phyloP scores from a whole-genome alignment of 2,888 invertebrate species.

The Phyllotreta cruciferae region DNA sequence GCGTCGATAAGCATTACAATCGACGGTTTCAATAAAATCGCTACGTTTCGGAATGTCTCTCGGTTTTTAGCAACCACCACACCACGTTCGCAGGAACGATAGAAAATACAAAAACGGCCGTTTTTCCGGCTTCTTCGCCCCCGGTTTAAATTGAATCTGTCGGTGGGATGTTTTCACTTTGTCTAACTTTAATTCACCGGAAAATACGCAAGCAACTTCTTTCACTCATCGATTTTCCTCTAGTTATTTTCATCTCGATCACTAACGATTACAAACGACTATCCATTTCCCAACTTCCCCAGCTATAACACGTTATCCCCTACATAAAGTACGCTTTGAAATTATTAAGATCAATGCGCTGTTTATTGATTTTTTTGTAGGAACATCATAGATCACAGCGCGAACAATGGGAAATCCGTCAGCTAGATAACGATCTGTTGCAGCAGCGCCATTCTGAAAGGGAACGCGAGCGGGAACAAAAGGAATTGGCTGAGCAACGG shows the following conservation, averaged over 20 bases:
- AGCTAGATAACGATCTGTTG: constrained; percentile 67
- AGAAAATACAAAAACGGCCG: background rate
- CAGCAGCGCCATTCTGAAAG: constrained; percentile 68
- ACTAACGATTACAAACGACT: too few relatives aligned
- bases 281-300: too few relatives aligned
- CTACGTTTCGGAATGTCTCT: background rate
- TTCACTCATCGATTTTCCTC: background rate
- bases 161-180: constrained; percentile 24
- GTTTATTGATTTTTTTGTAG: constrained; percentile 45
- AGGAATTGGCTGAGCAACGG: constrained; percentile 61
- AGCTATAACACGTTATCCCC: background rate
- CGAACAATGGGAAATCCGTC: constrained; percentile 67
- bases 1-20: too few relatives aligned
- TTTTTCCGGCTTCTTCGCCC: constrained; percentile 1
- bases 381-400: constrained; percentile 66
- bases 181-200: constrained; percentile 19
- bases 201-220: constrained; percentile 14
- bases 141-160: constrained; percentile 19
- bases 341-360: background rate
- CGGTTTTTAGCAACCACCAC: constrained; percentile 1
- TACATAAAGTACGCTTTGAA: too few relatives aligned
- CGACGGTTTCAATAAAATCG: too few relatives aligned
- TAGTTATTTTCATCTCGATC: too few relatives aligned
- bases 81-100: background rate
- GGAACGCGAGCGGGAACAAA: constrained; percentile 66